phyloP scores from a whole-genome alignment of 2,113 vertebrate genomes.

The Paracanthobrama guichenoti region DNA sequence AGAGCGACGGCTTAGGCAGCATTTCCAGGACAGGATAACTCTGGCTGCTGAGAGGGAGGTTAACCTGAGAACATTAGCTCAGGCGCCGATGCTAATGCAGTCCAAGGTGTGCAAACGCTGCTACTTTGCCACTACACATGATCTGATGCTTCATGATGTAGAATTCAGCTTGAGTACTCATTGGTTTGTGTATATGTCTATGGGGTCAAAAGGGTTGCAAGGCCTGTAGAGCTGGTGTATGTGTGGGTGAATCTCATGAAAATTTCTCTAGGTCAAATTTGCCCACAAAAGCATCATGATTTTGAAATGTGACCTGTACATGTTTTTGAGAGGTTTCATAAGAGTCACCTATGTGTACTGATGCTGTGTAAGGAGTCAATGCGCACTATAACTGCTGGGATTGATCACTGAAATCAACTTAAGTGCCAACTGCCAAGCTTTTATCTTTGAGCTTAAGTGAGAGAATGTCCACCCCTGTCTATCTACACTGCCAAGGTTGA shows the following conservation, averaged over 20 bases:
- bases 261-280: no score
- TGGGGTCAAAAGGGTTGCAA: neutral
- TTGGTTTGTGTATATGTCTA: neutral
- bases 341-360: neutral
- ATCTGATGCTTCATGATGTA: neutral
- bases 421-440: neutral
- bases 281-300: no score
- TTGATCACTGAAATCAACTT: neutral
- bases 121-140: neutral
- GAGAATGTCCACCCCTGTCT: neutral
- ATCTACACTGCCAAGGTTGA: neutral
- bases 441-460: neutral
- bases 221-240: neutral
- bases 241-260: neutral
- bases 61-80: slow-evolving; percentile 44
- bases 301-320: neutral
- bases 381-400: neutral
- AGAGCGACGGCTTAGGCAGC: slow-evolving; percentile 44
- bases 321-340: neutral
- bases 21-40: slow-evolving; percentile 53
- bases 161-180: neutral
- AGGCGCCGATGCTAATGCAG: slow-evolving; percentile 9
- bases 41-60: slow-evolving; percentile 36
- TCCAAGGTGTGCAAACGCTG: neutral
- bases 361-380: neutral